Evolutionary conservation across 2,888 invertebrate species (phyloP), one percentile per base, ranked within the genome.

Genomic region (Phytoseiulus persimilis): DNA sequence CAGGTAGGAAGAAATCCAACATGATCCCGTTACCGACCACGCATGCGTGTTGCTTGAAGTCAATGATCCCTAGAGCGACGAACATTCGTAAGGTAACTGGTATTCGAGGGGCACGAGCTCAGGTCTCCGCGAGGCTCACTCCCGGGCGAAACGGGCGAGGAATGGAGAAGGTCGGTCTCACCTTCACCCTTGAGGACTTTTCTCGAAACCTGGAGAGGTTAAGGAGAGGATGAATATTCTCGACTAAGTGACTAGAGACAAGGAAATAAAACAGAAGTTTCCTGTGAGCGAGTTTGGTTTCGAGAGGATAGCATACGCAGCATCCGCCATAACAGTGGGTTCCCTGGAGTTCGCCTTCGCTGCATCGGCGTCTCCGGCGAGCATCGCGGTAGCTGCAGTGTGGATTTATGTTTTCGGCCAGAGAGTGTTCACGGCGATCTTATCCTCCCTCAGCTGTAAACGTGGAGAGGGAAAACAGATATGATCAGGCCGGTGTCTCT

Each of bases 391-490:
- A 18, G 98, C 98, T 0, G 98, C 98, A 0, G 99, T 99, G 90
- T 95, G 95, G 91, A 98, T 97, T 14, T 96, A 97, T 91, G 98
- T 98, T 92, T 95, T 95, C 0, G 99, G 99, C 99, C 99, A 99
- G 0, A 99, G 94, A 0, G 98, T 97, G 93, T 99, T 99, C 23
- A 98, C 98, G 31, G 96, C 97, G 91, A 99, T 95, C 90, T 95
- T 95, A 91, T 94, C 94, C 0, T 94, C 94, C 92, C 94, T 95
- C 92, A 98, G 96, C 93, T 87, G 32, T 5, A 87, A 87, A 45
- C 0, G 28, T n/a, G 23, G 18, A 18, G 31, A 39, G 5, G 32
- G 0, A 11, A 33, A 11, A 87, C 6, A 87, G n/a, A 33, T 31
- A 32, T 11, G 33, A 23, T n/a, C 39, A 14, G 28, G 28, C 45